Evolutionary conservation across 2,113 vertebrate genomes (phyloP), one percentile per base, ranked within the genome.

Genomic region (Toxotes jaculatrix): DNA sequence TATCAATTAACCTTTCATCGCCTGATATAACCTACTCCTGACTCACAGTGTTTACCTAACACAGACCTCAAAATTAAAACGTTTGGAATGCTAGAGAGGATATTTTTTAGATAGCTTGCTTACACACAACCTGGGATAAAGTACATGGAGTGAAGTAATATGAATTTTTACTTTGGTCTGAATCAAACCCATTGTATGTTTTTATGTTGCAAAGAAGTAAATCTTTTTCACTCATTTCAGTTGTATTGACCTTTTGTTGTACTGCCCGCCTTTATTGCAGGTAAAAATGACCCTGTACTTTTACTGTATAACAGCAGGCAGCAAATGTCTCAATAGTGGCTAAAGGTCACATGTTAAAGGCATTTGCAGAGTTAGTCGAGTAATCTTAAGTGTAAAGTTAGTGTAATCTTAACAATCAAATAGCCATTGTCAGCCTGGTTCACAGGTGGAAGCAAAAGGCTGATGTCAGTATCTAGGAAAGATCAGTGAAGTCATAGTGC

Each of bases 41-140:
- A 38, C 70, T 89, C 67, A 81, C 80, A 75, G 45, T 73, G 77
- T 45, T 77, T 42, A 40, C 40, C n/a, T 42, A 36, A 77, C 74
- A 77, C 27, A 56, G 8, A 66, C 34, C 47, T 73, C 31, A n/a
- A 31, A 65, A 16, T 17, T 27, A 19, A 36, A 9, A 36, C 0
- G 40, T 62, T 72, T 38, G n/a, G 38, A 77, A 65, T 51, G 74
- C 65, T 66, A 38, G 34, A n/a, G 23, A 32, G 21, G 3, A 13
- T 31, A 14, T 49, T 12, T 13, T 36, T 23, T 23, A 3, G n/a
- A 45, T 31, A 23, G 31, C 21, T 55, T 21, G 31, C 21, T 55
- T 21, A 32, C 5, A 51, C 19, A 76, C 47, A 68, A 31, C 6
- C 3, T 61, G 17, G 13, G 34, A 63, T 34, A 32, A 69, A 80